These are phyloP conservation scores for Tuta absoluta DNA, from an alignment of 2,888 invertebrate genomes.

Conservation along the genomic window DNA sequence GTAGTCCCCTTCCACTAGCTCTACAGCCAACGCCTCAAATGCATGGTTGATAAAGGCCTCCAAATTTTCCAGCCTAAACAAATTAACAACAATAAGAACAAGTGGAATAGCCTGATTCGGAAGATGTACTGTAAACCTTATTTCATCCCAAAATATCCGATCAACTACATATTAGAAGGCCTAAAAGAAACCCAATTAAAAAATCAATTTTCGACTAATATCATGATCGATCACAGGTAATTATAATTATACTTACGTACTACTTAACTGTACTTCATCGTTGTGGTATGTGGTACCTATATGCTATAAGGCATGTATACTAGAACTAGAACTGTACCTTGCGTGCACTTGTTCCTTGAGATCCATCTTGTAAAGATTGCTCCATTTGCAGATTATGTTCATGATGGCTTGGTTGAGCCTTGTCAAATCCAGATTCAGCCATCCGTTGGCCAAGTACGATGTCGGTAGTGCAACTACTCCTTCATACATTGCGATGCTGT, in stretches of 20 bases:
- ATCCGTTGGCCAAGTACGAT: conserved; percentile 86
- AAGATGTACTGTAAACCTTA: too few species aligned
- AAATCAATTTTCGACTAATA: too few species aligned
- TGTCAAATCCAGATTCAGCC: conserved; percentile 89
- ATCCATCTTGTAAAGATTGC: conserved; percentile 92
- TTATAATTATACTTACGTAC: too few species aligned
- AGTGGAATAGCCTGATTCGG: too few species aligned
- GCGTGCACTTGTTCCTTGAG: conserved; percentile 89
- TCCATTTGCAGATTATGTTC: conserved; percentile 93
- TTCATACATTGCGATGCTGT: conserved; percentile 88
- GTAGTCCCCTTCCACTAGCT: conserved; percentile 91
- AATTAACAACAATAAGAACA: background rate
- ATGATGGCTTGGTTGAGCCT: conserved; percentile 91
- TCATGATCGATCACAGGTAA: too few species aligned
- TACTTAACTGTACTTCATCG: too few species aligned
- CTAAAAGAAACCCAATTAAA: too few species aligned
- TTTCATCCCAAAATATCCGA: too few species aligned
- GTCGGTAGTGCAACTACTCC: conserved; percentile 86
- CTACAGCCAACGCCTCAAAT: conserved; percentile 85
- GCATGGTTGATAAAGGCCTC: conserved; percentile 90
- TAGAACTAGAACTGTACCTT: too few species aligned
- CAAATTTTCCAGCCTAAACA: conserved; percentile 85
- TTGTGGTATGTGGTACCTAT: too few species aligned
- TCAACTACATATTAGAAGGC: too few species aligned
- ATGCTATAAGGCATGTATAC: too few species aligned